These are phyloP conservation scores for Xiphorhynchus erythropygius DNA, from an alignment of 2,797 vertebrate genomes.

Conservation along the genomic window DNA sequence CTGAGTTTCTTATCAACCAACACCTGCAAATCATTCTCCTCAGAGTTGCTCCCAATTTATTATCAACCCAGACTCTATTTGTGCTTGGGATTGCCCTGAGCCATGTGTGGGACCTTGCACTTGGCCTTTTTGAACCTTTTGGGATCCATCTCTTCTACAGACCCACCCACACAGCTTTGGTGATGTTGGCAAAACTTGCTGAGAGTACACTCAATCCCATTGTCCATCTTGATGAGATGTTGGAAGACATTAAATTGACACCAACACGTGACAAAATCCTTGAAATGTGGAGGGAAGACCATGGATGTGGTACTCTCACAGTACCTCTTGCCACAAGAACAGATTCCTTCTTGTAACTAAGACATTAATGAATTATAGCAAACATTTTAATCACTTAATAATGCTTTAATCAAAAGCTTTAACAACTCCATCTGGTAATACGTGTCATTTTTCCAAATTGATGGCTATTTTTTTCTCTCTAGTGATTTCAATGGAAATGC, in stretches of 20 bases:
- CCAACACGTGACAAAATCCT: background rate
- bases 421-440: background rate
- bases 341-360: background rate
- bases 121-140: background rate
- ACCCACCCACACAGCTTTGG: background rate
- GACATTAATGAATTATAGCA: background rate
- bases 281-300: background rate
- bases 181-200: background rate
- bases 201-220: background rate
- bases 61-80: background rate
- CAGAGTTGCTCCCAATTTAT: background rate
- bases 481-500: background rate
- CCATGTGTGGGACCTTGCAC: background rate
- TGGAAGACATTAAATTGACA: background rate
- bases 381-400: constrained; percentile 5
- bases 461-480: background rate
- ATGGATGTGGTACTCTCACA: background rate
- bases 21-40: background rate
- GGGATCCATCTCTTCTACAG: background rate
- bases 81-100: background rate
- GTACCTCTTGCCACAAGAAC: background rate
- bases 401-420: background rate
- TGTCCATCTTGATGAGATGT: background rate
- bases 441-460: background rate
- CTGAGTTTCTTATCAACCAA: background rate